Evolutionary conservation across 2,888 invertebrate species (phyloP), one percentile per base, ranked within the genome.

Genomic region (Phyllotreta cruciferae): DNA sequence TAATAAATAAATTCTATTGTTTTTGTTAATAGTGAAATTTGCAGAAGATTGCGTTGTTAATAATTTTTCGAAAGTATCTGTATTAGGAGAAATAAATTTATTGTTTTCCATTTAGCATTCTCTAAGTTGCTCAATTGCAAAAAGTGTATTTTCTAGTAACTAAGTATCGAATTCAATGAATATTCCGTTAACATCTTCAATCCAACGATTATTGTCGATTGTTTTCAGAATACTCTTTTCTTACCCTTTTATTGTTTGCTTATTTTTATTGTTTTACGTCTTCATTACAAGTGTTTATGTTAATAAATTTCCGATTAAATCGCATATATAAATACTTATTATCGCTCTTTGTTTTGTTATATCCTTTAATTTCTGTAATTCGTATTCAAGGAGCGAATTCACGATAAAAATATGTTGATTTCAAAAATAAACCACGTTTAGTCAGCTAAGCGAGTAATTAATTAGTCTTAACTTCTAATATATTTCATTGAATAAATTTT

Each of bases 221-320:
- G 52, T 52, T 52, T 52, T 50, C 36, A 14, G 50, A 50, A n/a
- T 50, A n/a, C n/a, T 49, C 24, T 24, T 24, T 24, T 24, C 24
- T 24, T 24, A 24, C 24, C 36, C 35, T 49, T n/a, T n/a, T 49
- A 49, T 49, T 52, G 52, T 52, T 57, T 47, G 56, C 13, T 47
- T 49, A 39, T 50, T 57, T 24, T 49, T 50, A 57, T 57, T 57
- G 57, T 50, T 39, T 45, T 50, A 39, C 24, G 24, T 38, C 57
- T 57, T 49, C 57, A 57, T 57, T 57, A 57, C 34, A 49, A 50
- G 38, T 57, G 24, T 39, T 57, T 57, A 57, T 50, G 50, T 50
- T 50, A 50, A 50, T 57, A 35, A 41, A 57, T 50, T 52, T 52
- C 37, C 10, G 35, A 52, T 52, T 52, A 52, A 52, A 37, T 37